Evolutionary conservation across 2,888 invertebrate genomes (phyloP).

Genomic region (Chouioia cunea): DNA sequence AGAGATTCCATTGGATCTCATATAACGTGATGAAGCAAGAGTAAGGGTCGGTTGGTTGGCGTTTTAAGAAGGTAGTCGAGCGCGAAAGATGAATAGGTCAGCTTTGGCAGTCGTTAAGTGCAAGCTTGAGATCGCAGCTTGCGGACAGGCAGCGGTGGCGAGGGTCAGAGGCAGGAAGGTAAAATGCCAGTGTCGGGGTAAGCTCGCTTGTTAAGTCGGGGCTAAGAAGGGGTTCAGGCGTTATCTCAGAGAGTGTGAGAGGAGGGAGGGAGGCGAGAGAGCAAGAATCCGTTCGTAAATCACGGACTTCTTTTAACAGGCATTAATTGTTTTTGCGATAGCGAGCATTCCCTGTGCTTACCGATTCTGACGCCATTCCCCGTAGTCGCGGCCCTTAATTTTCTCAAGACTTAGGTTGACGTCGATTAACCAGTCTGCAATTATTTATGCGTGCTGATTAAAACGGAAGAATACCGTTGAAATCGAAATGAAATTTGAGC

Average conservation of each 20-base stretch:
- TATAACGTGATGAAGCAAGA: too few species aligned
- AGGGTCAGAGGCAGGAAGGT: constrained; percentile 44
- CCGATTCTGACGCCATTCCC: constrained; percentile 20
- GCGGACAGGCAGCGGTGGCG: constrained; percentile 11
- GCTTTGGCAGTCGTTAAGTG: constrained; percentile 54
- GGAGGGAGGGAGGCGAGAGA: constrained; percentile 6
- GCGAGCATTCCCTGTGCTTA: constrained; percentile 57
- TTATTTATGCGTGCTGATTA: constrained; percentile 21
- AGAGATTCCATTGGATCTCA: too few species aligned
- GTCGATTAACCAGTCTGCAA: constrained; percentile 16
- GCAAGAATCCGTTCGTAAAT: constrained; percentile 61
- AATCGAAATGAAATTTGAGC: too few species aligned
- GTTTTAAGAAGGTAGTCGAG: constrained; percentile 23
- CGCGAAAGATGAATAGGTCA: constrained; percentile 48
- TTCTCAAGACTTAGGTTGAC: constrained; percentile 30
- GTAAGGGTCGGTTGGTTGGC: not conserved
- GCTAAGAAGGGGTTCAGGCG: constrained; percentile 59
- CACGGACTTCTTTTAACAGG: constrained; percentile 68
- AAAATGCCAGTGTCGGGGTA: constrained; percentile 50
- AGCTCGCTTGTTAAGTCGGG: constrained; percentile 57
- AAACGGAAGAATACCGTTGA: too few species aligned
- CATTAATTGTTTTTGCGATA: constrained; percentile 69
- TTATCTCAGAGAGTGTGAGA: constrained; percentile 57
- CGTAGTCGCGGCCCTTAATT: constrained; percentile 21
- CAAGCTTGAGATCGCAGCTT: constrained; percentile 46